These are phyloP conservation scores for Gymnarchus niloticus DNA, from an alignment of 2,113 vertebrate species.

Conservation along the genomic window DNA sequence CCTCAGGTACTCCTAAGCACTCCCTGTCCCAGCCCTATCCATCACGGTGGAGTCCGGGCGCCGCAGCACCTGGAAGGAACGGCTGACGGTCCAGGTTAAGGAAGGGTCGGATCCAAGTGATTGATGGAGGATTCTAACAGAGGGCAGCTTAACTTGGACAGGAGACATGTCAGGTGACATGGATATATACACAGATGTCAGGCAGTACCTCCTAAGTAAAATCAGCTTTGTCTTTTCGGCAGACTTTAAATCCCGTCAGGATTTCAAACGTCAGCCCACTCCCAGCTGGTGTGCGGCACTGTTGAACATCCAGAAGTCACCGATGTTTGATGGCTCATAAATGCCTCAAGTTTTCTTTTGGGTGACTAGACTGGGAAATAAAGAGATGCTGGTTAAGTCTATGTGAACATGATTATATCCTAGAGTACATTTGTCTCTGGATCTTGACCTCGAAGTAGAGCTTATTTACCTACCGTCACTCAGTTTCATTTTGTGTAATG, in stretches of 20 bases:
- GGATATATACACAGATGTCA: conserved; percentile 38
- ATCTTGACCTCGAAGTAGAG: background rate
- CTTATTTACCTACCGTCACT: background rate
- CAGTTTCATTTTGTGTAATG: background rate
- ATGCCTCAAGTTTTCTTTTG: background rate
- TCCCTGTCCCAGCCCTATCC: conserved; percentile 26
- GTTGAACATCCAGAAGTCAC: background rate
- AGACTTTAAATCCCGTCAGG: conserved; percentile 36
- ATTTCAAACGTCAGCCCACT: conserved; percentile 33
- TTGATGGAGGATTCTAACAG: conserved; percentile 63
- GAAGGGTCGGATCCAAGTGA: conserved; percentile 56
- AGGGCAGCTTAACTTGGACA: conserved; percentile 41
- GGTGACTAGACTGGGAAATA: background rate
- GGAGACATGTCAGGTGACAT: conserved; percentile 49
- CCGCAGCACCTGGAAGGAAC: conserved; percentile 39
- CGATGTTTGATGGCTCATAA: conserved; percentile 14
- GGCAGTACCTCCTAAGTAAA: conserved; percentile 42
- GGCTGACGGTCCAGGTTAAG: conserved; percentile 50
- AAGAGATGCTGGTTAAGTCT: background rate
- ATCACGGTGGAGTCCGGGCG: conserved; percentile 25
- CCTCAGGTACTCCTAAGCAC: conserved; percentile 53
- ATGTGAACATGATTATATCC: background rate
- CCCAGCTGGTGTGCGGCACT: background rate
- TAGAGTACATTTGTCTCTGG: background rate
- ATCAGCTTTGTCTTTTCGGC: conserved; percentile 44